Conservation (phyloP, 2,113 vertebrate species). For the Chaenocephalus aceratus region DNA sequence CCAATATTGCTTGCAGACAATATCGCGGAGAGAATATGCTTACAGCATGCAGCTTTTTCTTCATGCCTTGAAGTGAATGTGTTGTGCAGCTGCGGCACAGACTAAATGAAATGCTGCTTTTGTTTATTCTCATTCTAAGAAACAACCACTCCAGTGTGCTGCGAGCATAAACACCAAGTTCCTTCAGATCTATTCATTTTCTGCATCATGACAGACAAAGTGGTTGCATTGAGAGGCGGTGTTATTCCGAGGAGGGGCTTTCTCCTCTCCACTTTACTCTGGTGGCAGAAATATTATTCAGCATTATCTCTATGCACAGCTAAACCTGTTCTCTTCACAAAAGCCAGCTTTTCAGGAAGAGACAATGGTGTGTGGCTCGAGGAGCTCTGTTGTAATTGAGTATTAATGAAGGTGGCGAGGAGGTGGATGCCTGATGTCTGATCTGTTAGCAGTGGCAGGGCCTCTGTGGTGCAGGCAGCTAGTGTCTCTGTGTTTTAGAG, state of each 20-base stretch:
- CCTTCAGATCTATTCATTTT: constrained; percentile 49
- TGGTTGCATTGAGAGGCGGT: constrained; percentile 27
- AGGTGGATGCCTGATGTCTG: constrained; percentile 69
- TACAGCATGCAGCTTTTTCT: not conserved
- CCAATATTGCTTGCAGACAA: constrained; percentile 35
- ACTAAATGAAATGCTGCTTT: constrained; percentile 57
- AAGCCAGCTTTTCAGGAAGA: constrained; percentile 64
- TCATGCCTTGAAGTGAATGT: constrained; percentile 22
- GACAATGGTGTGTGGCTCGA: constrained; percentile 66
- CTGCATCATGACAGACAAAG: constrained; percentile 48
- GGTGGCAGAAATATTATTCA: constrained; percentile 49
- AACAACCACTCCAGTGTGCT: constrained; percentile 42
- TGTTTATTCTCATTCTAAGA: constrained; percentile 52
- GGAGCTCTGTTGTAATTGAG: constrained; percentile 76
- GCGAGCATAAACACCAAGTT: constrained; percentile 36
- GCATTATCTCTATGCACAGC: constrained; percentile 50
- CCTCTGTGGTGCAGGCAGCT: constrained; percentile 69
- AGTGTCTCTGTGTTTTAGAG: constrained; percentile 81
- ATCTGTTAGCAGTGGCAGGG: constrained; percentile 75
- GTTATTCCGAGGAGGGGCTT: constrained; percentile 31
- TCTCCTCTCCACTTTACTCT: constrained; percentile 50
- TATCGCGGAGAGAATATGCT: constrained; percentile 9
- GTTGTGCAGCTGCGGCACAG: constrained; percentile 1
- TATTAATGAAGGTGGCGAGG: constrained; percentile 78
- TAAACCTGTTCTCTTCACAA: constrained; percentile 61